phyloP scores from a whole-genome alignment of 2,113 vertebrate species.

The Lucifuga dentata region DNA sequence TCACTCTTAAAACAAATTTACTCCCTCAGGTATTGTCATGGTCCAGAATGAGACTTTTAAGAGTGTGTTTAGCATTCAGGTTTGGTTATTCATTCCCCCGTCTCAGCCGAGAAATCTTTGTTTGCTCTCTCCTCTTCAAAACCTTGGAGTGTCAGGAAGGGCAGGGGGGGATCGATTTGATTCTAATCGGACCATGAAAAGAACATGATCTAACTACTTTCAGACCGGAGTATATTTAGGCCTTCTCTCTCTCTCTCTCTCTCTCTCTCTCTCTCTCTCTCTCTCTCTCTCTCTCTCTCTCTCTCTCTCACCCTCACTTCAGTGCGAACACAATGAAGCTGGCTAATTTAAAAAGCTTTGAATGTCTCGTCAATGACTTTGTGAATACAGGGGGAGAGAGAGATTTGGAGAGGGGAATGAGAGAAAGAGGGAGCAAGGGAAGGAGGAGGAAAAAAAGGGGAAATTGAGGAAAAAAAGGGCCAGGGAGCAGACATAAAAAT shows the following conservation, averaged over 20 bases:
- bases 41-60: constrained; percentile 91
- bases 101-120: constrained; percentile 93
- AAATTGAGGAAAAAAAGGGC: constrained; percentile 85
- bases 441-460: constrained; percentile 75
- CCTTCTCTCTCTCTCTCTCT: constrained; percentile 85
- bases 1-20: constrained; percentile 90
- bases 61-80: constrained; percentile 99
- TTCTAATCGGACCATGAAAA: constrained; percentile 99
- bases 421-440: constrained; percentile 43
- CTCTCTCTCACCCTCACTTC: constrained; percentile 61
- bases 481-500: constrained; percentile 98
- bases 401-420: constrained; percentile 74
- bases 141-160: constrained; percentile 85
- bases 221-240: constrained; percentile 98
- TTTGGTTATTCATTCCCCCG: constrained; percentile 79
- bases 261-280: constrained; percentile 61
- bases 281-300: constrained; percentile 80
- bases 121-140: constrained; percentile 94
- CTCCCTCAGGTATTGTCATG: constrained; percentile 90
- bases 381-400: constrained; percentile 84
- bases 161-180: constrained; percentile 99
- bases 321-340: constrained; percentile 91
- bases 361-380: constrained; percentile 99
- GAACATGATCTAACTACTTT: constrained; percentile 99
- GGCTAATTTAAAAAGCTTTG: constrained; percentile 98